phyloP scores from a whole-genome alignment of 2,797 vertebrate genomes.

The Acomys russatus region DNA sequence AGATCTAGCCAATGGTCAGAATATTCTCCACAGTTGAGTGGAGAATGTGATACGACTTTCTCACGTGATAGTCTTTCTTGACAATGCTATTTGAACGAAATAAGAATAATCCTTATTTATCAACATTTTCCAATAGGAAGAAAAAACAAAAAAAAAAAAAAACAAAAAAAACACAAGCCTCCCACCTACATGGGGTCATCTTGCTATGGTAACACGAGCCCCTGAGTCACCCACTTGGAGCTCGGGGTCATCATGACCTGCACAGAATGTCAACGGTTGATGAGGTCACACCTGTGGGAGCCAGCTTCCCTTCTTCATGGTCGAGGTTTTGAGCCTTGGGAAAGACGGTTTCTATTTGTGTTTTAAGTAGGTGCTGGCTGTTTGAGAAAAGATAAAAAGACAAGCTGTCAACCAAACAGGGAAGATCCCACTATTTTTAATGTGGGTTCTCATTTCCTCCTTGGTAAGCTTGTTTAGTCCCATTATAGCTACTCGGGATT shows the following conservation, averaged over 20 bases:
- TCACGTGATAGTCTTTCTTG: too few relatives aligned
- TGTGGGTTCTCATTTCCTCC: neutral
- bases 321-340: neutral
- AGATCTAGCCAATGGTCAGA: too few relatives aligned
- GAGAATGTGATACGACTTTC: too few relatives aligned
- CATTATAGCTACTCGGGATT: neutral
- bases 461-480: neutral
- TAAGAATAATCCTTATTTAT: neutral
- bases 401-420: neutral
- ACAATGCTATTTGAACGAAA: neutral
- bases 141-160: too few relatives aligned
- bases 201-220: neutral
- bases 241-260: neutral
- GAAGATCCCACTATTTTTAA: neutral
- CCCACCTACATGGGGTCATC: neutral
- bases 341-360: neutral
- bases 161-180: neutral
- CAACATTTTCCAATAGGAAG: neutral
- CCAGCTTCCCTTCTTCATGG: neutral
- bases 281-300: neutral
- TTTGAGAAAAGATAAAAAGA: conserved; percentile 21
- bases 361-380: neutral
- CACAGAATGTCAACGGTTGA: neutral
- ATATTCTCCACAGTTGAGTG: too few relatives aligned
- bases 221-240: neutral